A percentile compares a stretch with the other conserved stretches of the same genome.
Conservation (phyloP, 2,113 vertebrate genomes). For the Corynorhinus townsendii region DNA sequence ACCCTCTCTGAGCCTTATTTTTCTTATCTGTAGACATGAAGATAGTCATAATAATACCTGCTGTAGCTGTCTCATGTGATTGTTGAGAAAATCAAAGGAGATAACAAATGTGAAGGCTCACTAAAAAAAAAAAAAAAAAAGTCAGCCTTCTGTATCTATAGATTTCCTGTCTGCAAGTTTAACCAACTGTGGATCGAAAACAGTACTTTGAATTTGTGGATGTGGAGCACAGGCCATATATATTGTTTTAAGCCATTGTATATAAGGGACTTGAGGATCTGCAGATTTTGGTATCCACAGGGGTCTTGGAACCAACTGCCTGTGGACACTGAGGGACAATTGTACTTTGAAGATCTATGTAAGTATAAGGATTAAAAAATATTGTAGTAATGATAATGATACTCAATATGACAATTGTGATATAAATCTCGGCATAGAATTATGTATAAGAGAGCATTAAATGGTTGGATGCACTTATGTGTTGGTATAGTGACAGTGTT, state of each 20-base stretch:
- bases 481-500: slow-evolving; percentile 29
- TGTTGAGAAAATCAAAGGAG: background rate
- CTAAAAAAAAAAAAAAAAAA: background rate
- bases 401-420: background rate
- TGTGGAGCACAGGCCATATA: background rate
- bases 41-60: background rate
- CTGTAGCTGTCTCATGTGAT: background rate
- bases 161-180: background rate
- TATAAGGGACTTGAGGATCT: background rate
- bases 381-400: background rate
- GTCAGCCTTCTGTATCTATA: background rate
- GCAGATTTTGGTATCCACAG: background rate
- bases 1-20: background rate
- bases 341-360: background rate
- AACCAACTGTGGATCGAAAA: background rate
- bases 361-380: background rate
- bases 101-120: background rate
- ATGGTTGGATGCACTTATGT: background rate
- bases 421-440: slow-evolving; percentile 28
- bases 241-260: background rate
- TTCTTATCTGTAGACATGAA: background rate
- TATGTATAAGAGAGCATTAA: slow-evolving; percentile 3
- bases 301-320: background rate
- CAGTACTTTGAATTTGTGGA: background rate
- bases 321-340: background rate